Percentiles rank a stretch among this genome's conserved stretches.
Conservation (phyloP, 2,113 vertebrate genomes). For the Dermatemys mawii region DNA sequence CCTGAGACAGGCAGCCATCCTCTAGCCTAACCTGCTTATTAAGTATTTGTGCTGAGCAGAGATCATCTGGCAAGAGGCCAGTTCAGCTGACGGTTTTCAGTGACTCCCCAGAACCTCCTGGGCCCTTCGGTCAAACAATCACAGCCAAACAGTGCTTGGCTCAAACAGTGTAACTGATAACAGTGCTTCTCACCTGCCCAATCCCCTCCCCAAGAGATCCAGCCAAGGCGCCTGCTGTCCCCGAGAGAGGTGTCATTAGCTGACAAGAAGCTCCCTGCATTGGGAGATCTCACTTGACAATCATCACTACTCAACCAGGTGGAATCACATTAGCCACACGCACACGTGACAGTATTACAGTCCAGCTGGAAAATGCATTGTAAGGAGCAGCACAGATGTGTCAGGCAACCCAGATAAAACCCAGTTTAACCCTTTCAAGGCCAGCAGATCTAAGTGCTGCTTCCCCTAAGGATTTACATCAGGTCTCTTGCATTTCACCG, state of each 20-base stretch:
- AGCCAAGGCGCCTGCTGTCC: conserved; percentile 8
- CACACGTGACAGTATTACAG: conserved; percentile 44
- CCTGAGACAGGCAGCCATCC: rapidly evolving
- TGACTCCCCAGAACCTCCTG: neutral
- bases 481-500: neutral
- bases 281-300: conserved; percentile 15
- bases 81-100: neutral
- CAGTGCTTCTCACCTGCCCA: neutral
- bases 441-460: neutral
- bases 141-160: conserved; percentile 11
- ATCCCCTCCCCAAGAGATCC: neutral
- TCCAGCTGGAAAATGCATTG: conserved; percentile 53
- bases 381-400: neutral
- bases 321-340: conserved; percentile 42
- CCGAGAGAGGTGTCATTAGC: neutral
- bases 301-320: conserved; percentile 46
- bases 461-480: neutral
- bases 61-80: neutral
- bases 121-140: neutral
- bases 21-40: neutral
- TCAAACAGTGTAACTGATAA: conserved; percentile 24
- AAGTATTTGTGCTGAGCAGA: neutral
- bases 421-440: conserved; percentile 27
- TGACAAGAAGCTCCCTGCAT: conserved; percentile 7
- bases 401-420: conserved; percentile 32